Conservation (phyloP, 92 coral and sea anemone genomes). For the Heteractis magnifica region DNA sequence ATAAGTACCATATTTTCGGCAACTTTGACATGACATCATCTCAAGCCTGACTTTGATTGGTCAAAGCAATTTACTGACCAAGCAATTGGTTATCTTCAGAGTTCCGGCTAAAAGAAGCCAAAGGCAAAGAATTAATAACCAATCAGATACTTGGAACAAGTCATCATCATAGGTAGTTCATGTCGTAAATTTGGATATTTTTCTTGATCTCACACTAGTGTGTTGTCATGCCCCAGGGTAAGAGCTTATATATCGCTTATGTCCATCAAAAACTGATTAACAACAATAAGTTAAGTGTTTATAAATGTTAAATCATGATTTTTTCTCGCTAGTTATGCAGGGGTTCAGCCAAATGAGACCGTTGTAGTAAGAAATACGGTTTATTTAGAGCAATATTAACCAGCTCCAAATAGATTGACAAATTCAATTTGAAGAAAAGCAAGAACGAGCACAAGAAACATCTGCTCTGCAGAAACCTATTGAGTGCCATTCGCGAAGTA, state of each 20-base stretch:
- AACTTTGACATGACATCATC: not conserved
- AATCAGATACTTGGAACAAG: not conserved
- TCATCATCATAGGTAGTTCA: not conserved
- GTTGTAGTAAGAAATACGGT: no score
- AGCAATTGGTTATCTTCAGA: not conserved
- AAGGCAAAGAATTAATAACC: not conserved
- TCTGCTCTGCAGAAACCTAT: not conserved
- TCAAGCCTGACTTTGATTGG: not conserved
- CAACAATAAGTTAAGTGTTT: no score
- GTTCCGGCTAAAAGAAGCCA: not conserved
- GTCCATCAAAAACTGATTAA: no score
- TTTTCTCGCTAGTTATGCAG: no score
- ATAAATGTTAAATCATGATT: no score
- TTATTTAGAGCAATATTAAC: no score
- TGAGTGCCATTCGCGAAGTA: not conserved
- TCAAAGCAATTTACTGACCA: not conserved
- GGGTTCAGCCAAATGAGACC: no score
- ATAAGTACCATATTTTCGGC: no score
- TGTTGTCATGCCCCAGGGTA: no score
- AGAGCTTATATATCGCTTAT: no score
- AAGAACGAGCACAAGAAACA: not conserved
- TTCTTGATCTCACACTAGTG: not conserved
- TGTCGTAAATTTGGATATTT: not conserved
- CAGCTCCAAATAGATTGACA: not conserved
- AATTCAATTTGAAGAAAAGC: not conserved